Evolutionary conservation across 2,113 vertebrate species (phyloP).

Genomic region (Formicarius rufipectus): DNA sequence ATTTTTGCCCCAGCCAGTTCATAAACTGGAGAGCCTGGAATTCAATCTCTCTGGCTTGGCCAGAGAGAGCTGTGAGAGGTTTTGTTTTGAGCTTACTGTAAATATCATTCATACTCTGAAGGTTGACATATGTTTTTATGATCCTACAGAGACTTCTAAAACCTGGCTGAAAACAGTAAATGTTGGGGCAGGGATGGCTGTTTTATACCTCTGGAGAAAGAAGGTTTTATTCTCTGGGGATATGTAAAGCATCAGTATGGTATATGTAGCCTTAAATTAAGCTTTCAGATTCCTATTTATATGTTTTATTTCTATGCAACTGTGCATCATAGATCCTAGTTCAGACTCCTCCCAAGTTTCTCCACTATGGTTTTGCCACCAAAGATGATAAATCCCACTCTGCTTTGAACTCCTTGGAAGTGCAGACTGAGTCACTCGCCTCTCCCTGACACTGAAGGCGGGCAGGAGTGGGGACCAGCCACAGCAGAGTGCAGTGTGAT

Average conservation of each 20-base stretch:
- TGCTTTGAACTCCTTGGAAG: neutral
- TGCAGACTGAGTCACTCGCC: neutral
- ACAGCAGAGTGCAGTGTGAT: neutral
- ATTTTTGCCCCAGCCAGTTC: neutral
- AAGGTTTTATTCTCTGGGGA: neutral
- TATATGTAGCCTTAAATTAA: neutral
- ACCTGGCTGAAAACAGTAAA: neutral
- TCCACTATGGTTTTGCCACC: neutral
- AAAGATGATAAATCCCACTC: neutral
- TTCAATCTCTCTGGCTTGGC: neutral
- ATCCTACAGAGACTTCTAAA: neutral
- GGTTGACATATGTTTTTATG: neutral
- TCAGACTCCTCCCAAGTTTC: neutral
- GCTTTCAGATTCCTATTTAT: neutral
- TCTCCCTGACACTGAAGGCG: neutral
- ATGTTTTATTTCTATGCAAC: neutral
- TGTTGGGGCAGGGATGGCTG: fast-evolving
- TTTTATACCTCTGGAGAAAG: neutral
- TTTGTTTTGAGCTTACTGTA: neutral
- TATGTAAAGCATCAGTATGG: neutral
- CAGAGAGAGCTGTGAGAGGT: neutral
- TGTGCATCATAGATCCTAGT: neutral
- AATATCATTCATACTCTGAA: neutral
- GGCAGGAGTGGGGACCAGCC: neutral
- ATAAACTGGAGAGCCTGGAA: neutral